Conservation (phyloP, 1,140 invertebrate genomes). For the Drosophila yakuba region DNA sequence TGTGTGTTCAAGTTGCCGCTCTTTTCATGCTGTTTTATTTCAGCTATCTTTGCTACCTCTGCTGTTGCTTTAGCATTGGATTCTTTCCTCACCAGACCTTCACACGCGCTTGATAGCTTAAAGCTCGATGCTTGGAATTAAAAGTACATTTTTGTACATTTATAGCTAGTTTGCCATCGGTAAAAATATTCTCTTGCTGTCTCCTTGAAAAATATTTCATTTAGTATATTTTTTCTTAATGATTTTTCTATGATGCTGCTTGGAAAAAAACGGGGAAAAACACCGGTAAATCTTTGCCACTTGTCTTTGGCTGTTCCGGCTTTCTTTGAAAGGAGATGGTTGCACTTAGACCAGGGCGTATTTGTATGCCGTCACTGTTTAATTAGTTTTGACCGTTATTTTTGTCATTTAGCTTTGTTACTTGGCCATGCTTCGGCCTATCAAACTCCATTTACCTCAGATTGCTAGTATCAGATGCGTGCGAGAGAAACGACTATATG, state of each 20-base stretch:
- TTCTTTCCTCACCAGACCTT: slow-evolving; percentile 28
- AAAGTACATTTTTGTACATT: slow-evolving; percentile 16
- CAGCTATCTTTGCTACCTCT: slow-evolving; percentile 57
- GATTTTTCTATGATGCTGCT: no score
- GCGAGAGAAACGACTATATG: slow-evolving; percentile 55
- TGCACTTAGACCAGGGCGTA: slow-evolving; percentile 39
- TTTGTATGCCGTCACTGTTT: background rate
- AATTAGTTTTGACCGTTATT: slow-evolving; percentile 70
- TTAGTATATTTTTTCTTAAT: no score
- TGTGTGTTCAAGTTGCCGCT: slow-evolving; percentile 72
- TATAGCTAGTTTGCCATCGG: slow-evolving; percentile 67
- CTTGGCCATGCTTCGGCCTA: slow-evolving; percentile 10
- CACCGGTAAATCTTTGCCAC: slow-evolving; percentile 67
- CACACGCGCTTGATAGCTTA: slow-evolving; percentile 48
- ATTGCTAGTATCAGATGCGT: background rate
- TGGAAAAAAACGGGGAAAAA: background rate
- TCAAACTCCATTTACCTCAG: background rate
- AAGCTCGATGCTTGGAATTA: slow-evolving; percentile 69
- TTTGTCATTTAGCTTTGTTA: slow-evolving; percentile 56
- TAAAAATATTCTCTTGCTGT: slow-evolving; percentile 57
- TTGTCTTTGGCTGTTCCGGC: slow-evolving; percentile 66
- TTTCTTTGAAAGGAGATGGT: background rate
- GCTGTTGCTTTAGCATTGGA: slow-evolving; percentile 44
- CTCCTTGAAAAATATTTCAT: no score
- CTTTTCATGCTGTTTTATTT: slow-evolving; percentile 63